Conservation (phyloP, 2,113 vertebrate species). For the Cyprinodon variegatus region DNA sequence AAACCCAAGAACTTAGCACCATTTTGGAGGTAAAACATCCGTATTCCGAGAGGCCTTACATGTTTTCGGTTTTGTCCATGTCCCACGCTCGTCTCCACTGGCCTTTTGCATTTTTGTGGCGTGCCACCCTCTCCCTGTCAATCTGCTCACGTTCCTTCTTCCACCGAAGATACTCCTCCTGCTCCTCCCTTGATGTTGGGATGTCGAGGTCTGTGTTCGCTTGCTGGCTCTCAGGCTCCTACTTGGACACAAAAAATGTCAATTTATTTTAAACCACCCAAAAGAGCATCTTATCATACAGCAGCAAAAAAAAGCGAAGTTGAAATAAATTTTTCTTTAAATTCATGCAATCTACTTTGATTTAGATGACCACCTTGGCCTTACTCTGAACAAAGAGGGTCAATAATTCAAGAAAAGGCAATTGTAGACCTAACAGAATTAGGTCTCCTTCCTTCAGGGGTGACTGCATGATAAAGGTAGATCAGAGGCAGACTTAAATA, state of each 20-base stretch:
- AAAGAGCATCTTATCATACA: not conserved
- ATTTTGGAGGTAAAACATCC: slow-evolving; percentile 3
- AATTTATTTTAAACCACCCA: not conserved
- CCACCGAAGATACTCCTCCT: slow-evolving; percentile 88
- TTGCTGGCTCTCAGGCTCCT: slow-evolving; percentile 73
- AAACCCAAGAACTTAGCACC: not conserved
- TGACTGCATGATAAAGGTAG: slow-evolving; percentile 27
- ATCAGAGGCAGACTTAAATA: slow-evolving; percentile 49
- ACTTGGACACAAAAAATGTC: slow-evolving; percentile 4
- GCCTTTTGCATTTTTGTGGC: slow-evolving; percentile 92
- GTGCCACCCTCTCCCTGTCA: slow-evolving; percentile 89
- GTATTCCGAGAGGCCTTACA: slow-evolving; percentile 80
- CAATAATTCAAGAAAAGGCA: slow-evolving; percentile 32
- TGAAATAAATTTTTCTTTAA: not conserved
- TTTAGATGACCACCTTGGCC: slow-evolving; percentile 2
- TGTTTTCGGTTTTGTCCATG: slow-evolving; percentile 90
- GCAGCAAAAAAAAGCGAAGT: not conserved
- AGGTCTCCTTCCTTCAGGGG: slow-evolving; percentile 19
- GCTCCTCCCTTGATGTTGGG: slow-evolving; percentile 80
- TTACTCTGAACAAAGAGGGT: slow-evolving; percentile 16
- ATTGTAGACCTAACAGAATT: slow-evolving; percentile 41
- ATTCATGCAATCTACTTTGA: not conserved
- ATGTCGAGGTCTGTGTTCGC: slow-evolving; percentile 73
- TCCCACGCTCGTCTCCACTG: slow-evolving; percentile 98
- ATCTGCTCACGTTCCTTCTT: slow-evolving; percentile 94